phyloP scores from a whole-genome alignment of 2,797 vertebrate genomes.

The Sus cebifrons region DNA sequence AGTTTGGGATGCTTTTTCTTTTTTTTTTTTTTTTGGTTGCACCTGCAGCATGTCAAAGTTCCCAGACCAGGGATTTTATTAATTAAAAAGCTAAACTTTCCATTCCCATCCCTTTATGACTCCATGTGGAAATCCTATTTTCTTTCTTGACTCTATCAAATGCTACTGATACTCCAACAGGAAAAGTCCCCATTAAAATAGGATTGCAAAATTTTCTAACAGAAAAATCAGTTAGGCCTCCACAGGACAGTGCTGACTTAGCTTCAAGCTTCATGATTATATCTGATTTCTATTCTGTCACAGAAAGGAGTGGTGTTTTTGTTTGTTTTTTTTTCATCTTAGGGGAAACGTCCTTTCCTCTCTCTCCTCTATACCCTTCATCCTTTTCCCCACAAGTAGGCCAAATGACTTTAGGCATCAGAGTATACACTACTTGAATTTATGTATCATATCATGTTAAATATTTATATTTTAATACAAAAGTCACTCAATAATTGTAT shows the following conservation, averaged over 20 bases:
- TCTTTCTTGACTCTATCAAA: neutral
- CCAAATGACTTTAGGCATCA: neutral
- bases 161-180: neutral
- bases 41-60: too few species aligned
- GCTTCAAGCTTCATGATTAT: neutral
- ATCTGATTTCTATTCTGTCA: neutral
- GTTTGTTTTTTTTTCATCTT: neutral
- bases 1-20: constrained; percentile 15
- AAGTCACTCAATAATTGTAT: neutral
- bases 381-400: neutral
- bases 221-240: neutral
- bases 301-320: neutral
- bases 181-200: neutral
- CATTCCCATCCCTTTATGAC: neutral
- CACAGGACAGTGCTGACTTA: neutral
- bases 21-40: neutral
- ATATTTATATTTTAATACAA: constrained; percentile 43
- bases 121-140: neutral
- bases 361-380: neutral
- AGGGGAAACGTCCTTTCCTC: neutral
- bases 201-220: neutral
- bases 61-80: neutral
- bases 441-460: neutral
- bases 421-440: neutral
- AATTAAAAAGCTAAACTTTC: constrained; percentile 22